Conservation (phyloP, 2,797 vertebrate genomes). For the Tarsius wallacei region DNA sequence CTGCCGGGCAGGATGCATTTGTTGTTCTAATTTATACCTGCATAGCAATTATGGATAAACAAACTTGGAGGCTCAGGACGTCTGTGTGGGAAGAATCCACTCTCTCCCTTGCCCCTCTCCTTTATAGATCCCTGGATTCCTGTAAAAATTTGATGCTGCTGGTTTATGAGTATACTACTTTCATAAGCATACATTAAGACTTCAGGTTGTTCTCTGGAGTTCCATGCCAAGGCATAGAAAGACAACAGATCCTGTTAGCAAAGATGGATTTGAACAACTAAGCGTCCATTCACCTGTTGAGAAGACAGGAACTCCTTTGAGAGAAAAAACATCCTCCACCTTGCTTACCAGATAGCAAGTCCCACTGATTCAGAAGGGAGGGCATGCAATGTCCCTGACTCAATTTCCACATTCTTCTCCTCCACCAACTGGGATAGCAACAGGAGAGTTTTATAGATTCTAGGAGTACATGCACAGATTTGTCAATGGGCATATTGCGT, state of each 20-base stretch:
- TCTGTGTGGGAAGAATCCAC: conserved; percentile 63
- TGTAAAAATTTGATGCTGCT: conserved; percentile 73
- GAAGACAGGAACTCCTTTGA: not conserved
- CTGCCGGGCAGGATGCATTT: conserved; percentile 78
- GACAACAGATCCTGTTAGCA: conserved; percentile 35
- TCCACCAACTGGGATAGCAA: not conserved
- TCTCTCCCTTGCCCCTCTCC: conserved; percentile 45
- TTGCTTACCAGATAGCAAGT: not conserved
- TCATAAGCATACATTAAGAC: conserved; percentile 81
- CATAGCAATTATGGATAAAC: conserved; percentile 22
- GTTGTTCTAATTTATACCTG: conserved; percentile 83
- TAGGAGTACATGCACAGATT: too few species aligned
- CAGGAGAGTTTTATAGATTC: not conserved
- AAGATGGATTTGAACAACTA: conserved; percentile 61
- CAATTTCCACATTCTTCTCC: not conserved
- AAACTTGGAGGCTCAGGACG: conserved; percentile 30
- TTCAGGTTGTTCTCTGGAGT: conserved; percentile 74
- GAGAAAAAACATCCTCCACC: not conserved
- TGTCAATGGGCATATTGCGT: too few species aligned
- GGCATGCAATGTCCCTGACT: not conserved
- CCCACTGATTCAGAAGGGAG: not conserved
- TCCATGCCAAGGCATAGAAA: conserved; percentile 32
- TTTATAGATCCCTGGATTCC: conserved; percentile 80
- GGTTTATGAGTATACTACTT: conserved; percentile 69
- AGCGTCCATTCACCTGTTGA: not conserved